These are phyloP conservation scores for Corythornis madagascariensis DNA, from an alignment of 2,113 vertebrate species.

Conservation along the genomic window DNA sequence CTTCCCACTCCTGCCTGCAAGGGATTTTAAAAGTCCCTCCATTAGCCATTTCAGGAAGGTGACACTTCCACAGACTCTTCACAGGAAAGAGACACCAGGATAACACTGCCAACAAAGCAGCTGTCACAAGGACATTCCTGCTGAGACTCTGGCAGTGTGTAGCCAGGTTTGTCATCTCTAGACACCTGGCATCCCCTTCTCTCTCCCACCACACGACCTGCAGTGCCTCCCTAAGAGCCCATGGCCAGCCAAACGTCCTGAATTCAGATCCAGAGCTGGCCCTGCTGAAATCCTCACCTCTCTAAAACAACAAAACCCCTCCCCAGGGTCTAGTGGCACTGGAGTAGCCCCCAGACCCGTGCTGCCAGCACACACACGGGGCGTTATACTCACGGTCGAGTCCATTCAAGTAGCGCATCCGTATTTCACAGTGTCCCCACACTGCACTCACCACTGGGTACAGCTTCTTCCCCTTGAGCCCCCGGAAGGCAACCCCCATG, in stretches of 20 bases:
- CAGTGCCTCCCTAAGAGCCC: background rate
- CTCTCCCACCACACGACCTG: background rate
- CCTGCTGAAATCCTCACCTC: background rate
- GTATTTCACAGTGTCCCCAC: slow-evolving; percentile 99
- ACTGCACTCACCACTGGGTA: slow-evolving; percentile 97
- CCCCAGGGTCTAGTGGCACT: background rate
- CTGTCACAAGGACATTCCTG: background rate
- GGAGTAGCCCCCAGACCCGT: background rate
- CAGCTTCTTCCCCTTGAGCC: slow-evolving; percentile 96
- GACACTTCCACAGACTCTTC: background rate
- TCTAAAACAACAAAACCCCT: rapidly evolving
- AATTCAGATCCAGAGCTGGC: background rate
- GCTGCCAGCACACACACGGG: background rate
- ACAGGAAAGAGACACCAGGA: background rate
- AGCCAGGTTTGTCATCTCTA: background rate
- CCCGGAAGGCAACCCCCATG: slow-evolving; percentile 94
- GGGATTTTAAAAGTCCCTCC: background rate
- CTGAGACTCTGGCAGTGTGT: rapidly evolving
- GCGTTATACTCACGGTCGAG: slow-evolving; percentile 94
- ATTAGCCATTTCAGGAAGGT: background rate
- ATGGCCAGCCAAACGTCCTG: rapidly evolving
- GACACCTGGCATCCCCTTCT: background rate
- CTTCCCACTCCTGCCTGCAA: background rate
- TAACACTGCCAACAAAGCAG: background rate
- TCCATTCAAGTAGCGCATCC: slow-evolving; percentile 98